Evolutionary conservation across 2,888 invertebrate species (phyloP).

Genomic region (Drosophila lacicola): DNA sequence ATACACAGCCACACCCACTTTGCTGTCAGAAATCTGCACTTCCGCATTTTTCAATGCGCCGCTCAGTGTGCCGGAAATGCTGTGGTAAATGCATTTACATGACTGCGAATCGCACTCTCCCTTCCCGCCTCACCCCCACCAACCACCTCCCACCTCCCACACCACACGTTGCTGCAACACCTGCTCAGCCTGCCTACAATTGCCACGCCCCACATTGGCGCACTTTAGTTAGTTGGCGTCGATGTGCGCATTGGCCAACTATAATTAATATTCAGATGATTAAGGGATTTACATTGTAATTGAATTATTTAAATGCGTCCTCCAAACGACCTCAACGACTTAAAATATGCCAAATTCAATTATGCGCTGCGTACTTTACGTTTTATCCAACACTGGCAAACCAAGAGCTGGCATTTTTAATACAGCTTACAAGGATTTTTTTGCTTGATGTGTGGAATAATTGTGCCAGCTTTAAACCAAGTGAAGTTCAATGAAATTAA

Average conservation of each 20-base stretch:
- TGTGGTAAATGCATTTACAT: conserved; percentile 76
- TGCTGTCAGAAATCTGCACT: conserved; percentile 70
- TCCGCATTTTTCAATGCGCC: conserved; percentile 61
- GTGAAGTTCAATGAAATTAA: background rate
- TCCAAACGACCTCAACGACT: conserved; percentile 25
- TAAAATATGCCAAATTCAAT: conserved; percentile 29
- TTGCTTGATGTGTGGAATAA: background rate
- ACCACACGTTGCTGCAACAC: no score
- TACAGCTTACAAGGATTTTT: background rate
- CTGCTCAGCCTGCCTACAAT: no score
- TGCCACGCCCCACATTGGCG: background rate
- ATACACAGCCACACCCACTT: conserved; percentile 18
- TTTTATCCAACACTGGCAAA: conserved; percentile 7
- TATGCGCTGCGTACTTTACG: conserved; percentile 9
- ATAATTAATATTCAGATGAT: conserved; percentile 81
- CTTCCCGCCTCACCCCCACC: background rate
- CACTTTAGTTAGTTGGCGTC: conserved; percentile 4
- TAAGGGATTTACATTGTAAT: conserved; percentile 73
- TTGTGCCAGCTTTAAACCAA: background rate
- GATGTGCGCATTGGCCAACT: conserved; percentile 51
- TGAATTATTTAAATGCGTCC: conserved; percentile 63
- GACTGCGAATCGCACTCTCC: conserved; percentile 2
- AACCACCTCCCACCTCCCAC: no score
- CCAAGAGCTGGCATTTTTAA: background rate
- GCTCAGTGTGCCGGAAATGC: conserved; percentile 66